Evolutionary conservation across 2,113 vertebrate species (phyloP).

Genomic region (Stegastes partitus): DNA sequence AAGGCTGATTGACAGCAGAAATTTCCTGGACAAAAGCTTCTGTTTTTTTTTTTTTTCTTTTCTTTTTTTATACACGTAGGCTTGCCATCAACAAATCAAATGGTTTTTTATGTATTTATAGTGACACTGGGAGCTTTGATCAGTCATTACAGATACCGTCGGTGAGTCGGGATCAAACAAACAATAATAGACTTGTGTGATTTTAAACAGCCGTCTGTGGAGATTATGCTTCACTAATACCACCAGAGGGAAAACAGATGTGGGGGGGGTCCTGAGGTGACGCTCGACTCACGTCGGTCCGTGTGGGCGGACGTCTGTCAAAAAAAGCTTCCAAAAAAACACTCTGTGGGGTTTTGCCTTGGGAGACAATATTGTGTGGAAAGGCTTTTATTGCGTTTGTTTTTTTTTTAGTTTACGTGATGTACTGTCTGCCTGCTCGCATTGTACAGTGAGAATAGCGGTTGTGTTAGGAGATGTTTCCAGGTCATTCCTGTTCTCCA

Average conservation of each 20-base stretch:
- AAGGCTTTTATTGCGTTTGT: constrained; percentile 14
- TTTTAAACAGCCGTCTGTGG: constrained; percentile 8
- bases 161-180: not conserved
- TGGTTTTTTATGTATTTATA: constrained; percentile 6
- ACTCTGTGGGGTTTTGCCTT: not conserved
- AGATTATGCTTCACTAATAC: constrained; percentile 4
- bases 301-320: constrained; percentile 2
- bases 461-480: constrained; percentile 67
- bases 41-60: no score
- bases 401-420: constrained; percentile 51
- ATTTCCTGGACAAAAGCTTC: not conserved
- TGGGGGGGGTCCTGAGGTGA: not conserved
- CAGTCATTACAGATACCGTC: constrained; percentile 6
- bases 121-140: constrained; percentile 1
- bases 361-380: not conserved
- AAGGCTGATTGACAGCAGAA: constrained; percentile 18
- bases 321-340: constrained; percentile 1
- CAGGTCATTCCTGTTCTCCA: constrained; percentile 66
- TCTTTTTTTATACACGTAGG: not conserved
- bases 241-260: constrained; percentile 1
- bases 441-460: constrained; percentile 55
- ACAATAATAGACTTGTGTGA: constrained; percentile 10
- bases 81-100: not conserved
- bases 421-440: constrained; percentile 45
- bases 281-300: not conserved